Conservation (phyloP, 2,797 vertebrate species). For the Tragelaphus oryx region DNA sequence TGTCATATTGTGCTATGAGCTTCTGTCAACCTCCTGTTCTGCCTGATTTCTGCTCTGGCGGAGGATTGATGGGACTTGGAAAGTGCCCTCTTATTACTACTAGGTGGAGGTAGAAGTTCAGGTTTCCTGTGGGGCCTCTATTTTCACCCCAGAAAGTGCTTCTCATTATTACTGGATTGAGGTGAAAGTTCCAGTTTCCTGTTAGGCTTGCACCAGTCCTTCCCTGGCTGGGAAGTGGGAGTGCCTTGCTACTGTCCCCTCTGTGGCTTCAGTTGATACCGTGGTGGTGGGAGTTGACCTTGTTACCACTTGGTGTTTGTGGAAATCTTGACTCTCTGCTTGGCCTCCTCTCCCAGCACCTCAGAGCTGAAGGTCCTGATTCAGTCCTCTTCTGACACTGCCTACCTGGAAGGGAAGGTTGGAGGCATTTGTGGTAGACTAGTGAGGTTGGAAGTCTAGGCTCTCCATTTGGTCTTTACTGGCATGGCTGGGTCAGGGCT, state of each 20-base stretch:
- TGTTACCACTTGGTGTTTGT: not conserved
- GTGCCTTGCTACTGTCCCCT: not conserved
- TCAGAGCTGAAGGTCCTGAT: not conserved
- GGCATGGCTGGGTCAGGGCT: not conserved
- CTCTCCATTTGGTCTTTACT: not conserved
- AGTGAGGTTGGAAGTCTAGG: not conserved
- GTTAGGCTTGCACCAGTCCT: not conserved
- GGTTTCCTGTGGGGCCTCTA: not conserved
- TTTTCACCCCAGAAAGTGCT: not conserved
- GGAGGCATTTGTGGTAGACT: not conserved
- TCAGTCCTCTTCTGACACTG: not conserved
- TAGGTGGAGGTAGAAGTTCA: not conserved
- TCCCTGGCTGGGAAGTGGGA: not conserved
- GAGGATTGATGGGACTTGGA: not conserved
- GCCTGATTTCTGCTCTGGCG: not conserved
- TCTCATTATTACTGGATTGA: not conserved
- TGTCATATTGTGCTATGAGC: not conserved
- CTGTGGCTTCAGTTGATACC: not conserved
- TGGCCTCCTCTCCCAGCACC: not conserved
- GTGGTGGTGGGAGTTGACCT: not conserved
- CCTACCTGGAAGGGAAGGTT: not conserved
- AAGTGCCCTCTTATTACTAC: not conserved
- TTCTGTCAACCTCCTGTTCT: not conserved
- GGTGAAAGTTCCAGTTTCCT: not conserved
- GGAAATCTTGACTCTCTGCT: not conserved